Conservation (phyloP, 2,888 invertebrate genomes). For the Erannis defoliaria region DNA sequence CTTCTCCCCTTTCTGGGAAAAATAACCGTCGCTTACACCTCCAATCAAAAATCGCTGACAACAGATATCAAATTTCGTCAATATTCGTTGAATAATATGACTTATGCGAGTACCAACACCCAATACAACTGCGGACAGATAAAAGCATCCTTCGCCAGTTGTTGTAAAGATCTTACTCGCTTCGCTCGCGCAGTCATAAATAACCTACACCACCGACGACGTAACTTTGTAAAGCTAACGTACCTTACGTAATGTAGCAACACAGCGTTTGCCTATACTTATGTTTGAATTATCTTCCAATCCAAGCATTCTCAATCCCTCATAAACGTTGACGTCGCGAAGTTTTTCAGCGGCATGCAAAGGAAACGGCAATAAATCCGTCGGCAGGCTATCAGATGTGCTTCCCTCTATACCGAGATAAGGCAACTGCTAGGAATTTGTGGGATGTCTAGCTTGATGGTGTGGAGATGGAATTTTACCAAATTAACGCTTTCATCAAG, state of each 20-base stretch:
- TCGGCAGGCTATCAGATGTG: slow-evolving; percentile 13
- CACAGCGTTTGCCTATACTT: neutral
- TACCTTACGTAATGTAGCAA: neutral
- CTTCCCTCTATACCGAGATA: slow-evolving; percentile 19
- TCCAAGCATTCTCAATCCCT: slow-evolving; percentile 5
- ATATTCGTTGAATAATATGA: too few species aligned
- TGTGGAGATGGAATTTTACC: neutral
- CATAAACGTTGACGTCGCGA: slow-evolving; percentile 14
- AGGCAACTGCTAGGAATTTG: slow-evolving; percentile 9
- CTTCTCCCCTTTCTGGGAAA: too few species aligned
- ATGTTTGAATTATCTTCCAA: slow-evolving; percentile 7
- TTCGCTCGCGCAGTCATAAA: too few species aligned
- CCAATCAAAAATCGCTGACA: too few species aligned
- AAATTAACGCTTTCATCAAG: neutral
- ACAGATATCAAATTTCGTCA: too few species aligned
- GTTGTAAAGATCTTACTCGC: too few species aligned
- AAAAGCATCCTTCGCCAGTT: too few species aligned
- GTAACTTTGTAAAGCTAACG: too few species aligned
- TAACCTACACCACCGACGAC: too few species aligned
- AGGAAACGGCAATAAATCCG: slow-evolving; percentile 18
- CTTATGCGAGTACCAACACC: too few species aligned
- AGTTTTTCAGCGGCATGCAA: slow-evolving; percentile 16
- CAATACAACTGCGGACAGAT: too few species aligned
- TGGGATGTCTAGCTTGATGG: neutral
- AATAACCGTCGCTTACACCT: too few species aligned